These are phyloP conservation scores for Gasterosteus aculeatus DNA, from an alignment of 2,113 vertebrate genomes.

Conservation along the genomic window DNA sequence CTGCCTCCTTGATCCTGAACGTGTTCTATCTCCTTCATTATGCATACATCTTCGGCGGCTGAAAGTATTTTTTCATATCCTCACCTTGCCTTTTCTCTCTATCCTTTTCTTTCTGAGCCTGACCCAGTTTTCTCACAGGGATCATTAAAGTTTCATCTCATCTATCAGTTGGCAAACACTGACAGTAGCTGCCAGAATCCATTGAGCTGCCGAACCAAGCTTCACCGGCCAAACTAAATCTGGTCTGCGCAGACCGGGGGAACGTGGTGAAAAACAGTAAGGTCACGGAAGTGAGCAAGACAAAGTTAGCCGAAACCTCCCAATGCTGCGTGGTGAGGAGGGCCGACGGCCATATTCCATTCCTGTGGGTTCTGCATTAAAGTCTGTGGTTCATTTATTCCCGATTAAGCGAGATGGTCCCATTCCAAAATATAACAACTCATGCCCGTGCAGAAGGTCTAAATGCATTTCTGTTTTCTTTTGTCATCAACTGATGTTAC, in stretches of 20 bases:
- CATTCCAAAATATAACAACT: constrained; percentile 34
- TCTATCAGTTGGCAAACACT: constrained; percentile 69
- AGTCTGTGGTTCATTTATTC: constrained; percentile 52
- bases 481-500: neutral
- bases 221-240: constrained; percentile 50
- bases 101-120: constrained; percentile 46
- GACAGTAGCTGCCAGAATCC: constrained; percentile 67
- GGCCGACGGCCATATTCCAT: constrained; percentile 25
- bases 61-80: constrained; percentile 2
- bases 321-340: constrained; percentile 6
- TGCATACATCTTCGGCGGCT: neutral
- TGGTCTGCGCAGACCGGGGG: constrained; percentile 36
- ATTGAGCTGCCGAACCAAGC: constrained; percentile 62
- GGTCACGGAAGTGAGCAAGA: constrained; percentile 43
- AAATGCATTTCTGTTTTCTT: constrained; percentile 2
- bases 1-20: neutral
- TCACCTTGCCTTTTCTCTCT: constrained; percentile 33
- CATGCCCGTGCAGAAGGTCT: constrained; percentile 16
- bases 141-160: constrained; percentile 73
- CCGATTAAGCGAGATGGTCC: constrained; percentile 26
- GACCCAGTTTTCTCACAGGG: constrained; percentile 62
- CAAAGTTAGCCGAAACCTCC: constrained; percentile 49
- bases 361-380: constrained; percentile 59
- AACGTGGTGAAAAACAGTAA: constrained; percentile 36
- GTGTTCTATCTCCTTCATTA: neutral